Evolutionary conservation across 2,797 vertebrate species (phyloP).

Genomic region (Taenioides sp.): DNA sequence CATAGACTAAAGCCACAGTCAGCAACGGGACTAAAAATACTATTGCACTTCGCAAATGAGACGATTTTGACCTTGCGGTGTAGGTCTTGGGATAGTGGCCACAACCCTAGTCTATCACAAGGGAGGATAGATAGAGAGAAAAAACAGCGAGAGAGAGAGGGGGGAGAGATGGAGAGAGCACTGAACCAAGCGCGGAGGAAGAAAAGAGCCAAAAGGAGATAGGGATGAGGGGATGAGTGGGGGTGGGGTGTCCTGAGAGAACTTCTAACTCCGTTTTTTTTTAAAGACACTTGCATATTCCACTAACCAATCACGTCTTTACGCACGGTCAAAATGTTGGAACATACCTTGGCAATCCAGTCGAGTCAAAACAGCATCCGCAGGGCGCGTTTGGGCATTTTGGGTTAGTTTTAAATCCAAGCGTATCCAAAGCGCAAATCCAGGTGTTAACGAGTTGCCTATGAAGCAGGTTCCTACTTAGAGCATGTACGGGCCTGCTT

Average conservation of each 20-base stretch:
- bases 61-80: slow-evolving; percentile 73
- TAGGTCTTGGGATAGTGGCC: slow-evolving; percentile 63
- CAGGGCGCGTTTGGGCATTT: slow-evolving; percentile 44
- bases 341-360: slow-evolving; percentile 79
- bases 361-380: slow-evolving; percentile 49
- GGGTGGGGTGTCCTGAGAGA: slow-evolving; percentile 44
- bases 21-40: slow-evolving; percentile 27
- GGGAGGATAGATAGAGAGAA: not conserved
- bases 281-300: slow-evolving; percentile 30
- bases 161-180: not conserved
- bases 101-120: slow-evolving; percentile 50
- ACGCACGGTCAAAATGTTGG: slow-evolving; percentile 26
- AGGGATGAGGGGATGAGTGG: not conserved
- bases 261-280: slow-evolving; percentile 51
- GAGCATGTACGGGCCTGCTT: slow-evolving; percentile 62
- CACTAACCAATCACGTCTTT: slow-evolving; percentile 8
- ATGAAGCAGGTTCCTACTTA: slow-evolving; percentile 52
- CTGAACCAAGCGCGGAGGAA: slow-evolving; percentile 20
- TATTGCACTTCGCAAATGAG: slow-evolving; percentile 41
- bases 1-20: not conserved
- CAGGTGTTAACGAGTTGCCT: slow-evolving; percentile 66
- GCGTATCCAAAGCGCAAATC: slow-evolving; percentile 50
- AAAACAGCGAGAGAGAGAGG: slow-evolving; percentile 8
- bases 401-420: slow-evolving; percentile 16
- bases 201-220: slow-evolving; percentile 12